Evolutionary conservation across 2,888 invertebrate species (phyloP), one percentile per base, ranked within the genome.

Genomic region (Andrena chrysosceles): DNA sequence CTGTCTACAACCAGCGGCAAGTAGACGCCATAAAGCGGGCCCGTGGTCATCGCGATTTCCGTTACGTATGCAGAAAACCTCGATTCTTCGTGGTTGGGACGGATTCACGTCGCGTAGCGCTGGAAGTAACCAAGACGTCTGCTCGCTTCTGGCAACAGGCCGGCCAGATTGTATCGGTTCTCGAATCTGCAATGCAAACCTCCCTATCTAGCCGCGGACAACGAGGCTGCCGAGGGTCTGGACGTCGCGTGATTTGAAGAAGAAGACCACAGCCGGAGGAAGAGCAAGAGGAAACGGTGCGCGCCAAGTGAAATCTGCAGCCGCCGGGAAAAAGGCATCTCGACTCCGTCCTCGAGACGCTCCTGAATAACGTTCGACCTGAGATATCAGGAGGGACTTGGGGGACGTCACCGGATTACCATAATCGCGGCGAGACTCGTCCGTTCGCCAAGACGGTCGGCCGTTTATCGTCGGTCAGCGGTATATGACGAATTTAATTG

Each of bases 151-250:
- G 87, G 83, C 81, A 79, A 42, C 77, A 64, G 69, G 74, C 80
- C 76, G 78, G 62, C 33, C 69, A 81, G 87, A 87, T 85, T 79
- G 83, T 86, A 87, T 87, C 86, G 16, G 72, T 48, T 48, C 71
- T 66, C 73, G 81, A 78, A 84, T 87, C 81, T 84, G 86, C 87
- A 87, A 84, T 87, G 88, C 87, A 87, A 87, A 85, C 87, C 71
- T 77, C 42, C 78, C 82, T 78, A 84, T 85, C 85, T 84, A 77
- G 74, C 74, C 23, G 48, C 72, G 82, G 77, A 87, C 85, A 87
- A 87, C 79, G 78, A 84, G 79, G 70, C 84, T 74, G 84, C 75
- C 82, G 73, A 26, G 56, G 23, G 81, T 83, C 84, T 79, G 70
- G 84, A 73, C 73, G 66, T 72, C 74, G 77, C 73, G 48, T 75